Percentiles rank a stretch among this genome's conserved stretches.
Conservation (phyloP, 1,140 invertebrate genomes). For the Pseudachorutes palmiensis region DNA sequence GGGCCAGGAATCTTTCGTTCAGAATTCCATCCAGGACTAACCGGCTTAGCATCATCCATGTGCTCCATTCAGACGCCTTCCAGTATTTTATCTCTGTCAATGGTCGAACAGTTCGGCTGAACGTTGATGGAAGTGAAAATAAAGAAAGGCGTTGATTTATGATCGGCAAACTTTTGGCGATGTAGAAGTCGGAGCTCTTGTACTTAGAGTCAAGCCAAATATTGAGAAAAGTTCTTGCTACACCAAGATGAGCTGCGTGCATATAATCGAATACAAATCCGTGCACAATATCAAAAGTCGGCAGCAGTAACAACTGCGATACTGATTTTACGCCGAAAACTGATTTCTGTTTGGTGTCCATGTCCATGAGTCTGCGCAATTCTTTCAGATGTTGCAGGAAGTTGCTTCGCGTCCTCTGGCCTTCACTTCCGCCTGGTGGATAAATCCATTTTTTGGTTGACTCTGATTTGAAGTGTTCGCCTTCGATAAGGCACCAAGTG, state of each 20-base stretch:
- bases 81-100: conserved; percentile 28
- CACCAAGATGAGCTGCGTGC: conserved; percentile 33
- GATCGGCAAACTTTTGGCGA: conserved; percentile 23
- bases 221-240: conserved; percentile 27
- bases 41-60: conserved; percentile 30
- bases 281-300: conserved; percentile 35
- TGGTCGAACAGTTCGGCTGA: conserved; percentile 29
- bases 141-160: conserved; percentile 16
- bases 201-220: conserved; percentile 32
- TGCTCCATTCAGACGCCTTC: conserved; percentile 38
- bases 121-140: conserved; percentile 28
- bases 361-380: not conserved
- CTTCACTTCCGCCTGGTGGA: not conserved
- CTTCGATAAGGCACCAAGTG: conserved; percentile 22
- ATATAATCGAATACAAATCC: conserved; percentile 39
- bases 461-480: conserved; percentile 37
- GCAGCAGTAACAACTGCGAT: conserved; percentile 28
- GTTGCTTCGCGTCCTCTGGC: not conserved
- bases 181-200: conserved; percentile 15
- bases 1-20: conserved; percentile 28
- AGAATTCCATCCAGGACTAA: conserved; percentile 33
- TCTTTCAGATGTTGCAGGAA: conserved; percentile 17
- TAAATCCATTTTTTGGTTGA: conserved; percentile 23
- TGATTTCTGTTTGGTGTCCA: not conserved
- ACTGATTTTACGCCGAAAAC: not conserved